Percentiles rank a stretch among this genome's conserved stretches.
Conservation (phyloP, 2,797 vertebrate genomes). For the Scarus forsteni region DNA sequence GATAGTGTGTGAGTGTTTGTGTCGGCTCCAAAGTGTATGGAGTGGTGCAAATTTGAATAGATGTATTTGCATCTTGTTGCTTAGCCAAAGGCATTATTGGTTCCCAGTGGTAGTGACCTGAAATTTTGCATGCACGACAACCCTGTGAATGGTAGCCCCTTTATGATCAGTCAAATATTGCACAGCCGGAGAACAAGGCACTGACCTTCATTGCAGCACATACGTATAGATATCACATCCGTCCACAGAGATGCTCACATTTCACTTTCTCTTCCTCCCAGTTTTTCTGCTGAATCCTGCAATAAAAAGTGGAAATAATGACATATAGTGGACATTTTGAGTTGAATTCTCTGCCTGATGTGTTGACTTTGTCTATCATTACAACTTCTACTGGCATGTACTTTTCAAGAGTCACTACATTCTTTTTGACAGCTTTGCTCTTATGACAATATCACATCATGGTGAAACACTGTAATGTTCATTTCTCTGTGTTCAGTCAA, state of each 20-base stretch:
- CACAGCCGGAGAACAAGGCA: slow-evolving; percentile 44
- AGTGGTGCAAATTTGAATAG: slow-evolving; percentile 80
- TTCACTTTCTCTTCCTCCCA: slow-evolving; percentile 50
- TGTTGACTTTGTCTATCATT: slow-evolving; percentile 26
- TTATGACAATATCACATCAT: too few species aligned
- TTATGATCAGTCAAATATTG: slow-evolving; percentile 62
- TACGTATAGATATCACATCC: slow-evolving; percentile 58
- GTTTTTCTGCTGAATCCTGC: slow-evolving; percentile 46
- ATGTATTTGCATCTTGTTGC: slow-evolving; percentile 86
- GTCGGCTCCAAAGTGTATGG: slow-evolving; percentile 58
- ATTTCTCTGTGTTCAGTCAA: too few species aligned
- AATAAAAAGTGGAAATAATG: slow-evolving; percentile 38
- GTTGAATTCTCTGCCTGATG: slow-evolving; percentile 6
- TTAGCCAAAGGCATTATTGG: slow-evolving; percentile 81
- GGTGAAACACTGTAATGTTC: too few species aligned
- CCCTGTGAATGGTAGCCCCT: slow-evolving; percentile 68
- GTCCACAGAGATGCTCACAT: slow-evolving; percentile 58
- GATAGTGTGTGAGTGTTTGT: slow-evolving; percentile 57
- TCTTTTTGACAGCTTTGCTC: too few species aligned
- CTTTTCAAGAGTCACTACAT: too few species aligned
- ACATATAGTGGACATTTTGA: slow-evolving; percentile 2
- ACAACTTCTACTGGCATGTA: slow-evolving; percentile 6
- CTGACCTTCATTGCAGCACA: slow-evolving; percentile 70
- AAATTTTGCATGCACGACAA: slow-evolving; percentile 83
- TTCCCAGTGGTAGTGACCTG: slow-evolving; percentile 80